Base-by-base conservation (phyloP, 1,140 invertebrate genomes). In the Drosophila kikkawai region DNA sequence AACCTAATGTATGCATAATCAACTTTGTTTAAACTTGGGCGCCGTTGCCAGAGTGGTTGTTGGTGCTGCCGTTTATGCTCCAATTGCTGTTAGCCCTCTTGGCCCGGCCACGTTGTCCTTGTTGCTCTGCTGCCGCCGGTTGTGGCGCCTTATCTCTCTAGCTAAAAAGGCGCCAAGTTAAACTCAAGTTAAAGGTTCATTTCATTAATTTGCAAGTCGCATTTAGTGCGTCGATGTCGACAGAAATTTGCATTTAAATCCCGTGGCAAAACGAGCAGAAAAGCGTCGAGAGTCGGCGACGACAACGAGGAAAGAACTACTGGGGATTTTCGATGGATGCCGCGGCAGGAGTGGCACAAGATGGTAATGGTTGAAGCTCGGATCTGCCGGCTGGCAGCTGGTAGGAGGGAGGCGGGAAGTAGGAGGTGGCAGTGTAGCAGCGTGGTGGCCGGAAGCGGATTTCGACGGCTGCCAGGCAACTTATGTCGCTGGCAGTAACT, bases 151-250 rank as follows among this genome's bases (percentile, higher is more conserved):
- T 88, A 88, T 90, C 85, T 34, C 70, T 34, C 70, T 13, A 63
- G 78, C 74, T 78, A 61, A 75, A 90, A 79, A 90, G 84, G 84
- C 84, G 84, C 82, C 82, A 91, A 90, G 82, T 91, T 90, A 86
- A 90, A 90, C 82, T 90, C 75, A 79, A 90, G 85, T 90, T 91
- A 90, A 90, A 90, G 85, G 85, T 90, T 90, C 85, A 90, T 90
- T 90, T 90, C 85, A 90, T 90, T 90, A 90, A 90, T 90, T 90
- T 90, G 85, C 85, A 90, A 90, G 85, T 90, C 85, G 82, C 86
- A 90, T 90, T 90, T 91, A 91, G 85, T 91, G 80, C 85, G 80
- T 78, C 85, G 85, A 83, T 82, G 83, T 86, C 85, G 85, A 75
- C 85, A 75, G 63, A 88, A 90, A 90, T 90, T 90, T 90, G 85